Evolutionary conservation across 2,797 vertebrate genomes (phyloP).

Genomic region (Silurus lanzhouensis): DNA sequence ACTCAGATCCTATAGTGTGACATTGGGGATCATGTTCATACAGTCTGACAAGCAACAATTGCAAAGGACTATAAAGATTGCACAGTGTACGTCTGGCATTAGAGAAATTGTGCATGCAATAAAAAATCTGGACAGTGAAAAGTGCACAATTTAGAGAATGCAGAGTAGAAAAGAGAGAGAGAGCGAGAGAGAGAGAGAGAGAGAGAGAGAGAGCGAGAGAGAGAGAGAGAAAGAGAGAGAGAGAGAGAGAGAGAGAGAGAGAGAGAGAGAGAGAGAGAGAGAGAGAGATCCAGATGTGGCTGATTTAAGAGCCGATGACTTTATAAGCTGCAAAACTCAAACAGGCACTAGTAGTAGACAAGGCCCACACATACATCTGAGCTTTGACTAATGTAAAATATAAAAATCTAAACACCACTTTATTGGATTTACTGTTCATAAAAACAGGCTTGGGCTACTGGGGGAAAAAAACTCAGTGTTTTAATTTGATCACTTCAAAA

Average conservation of each 20-base stretch:
- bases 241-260: not conserved
- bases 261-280: constrained; percentile 5
- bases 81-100: not conserved
- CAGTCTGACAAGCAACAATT: too few species aligned
- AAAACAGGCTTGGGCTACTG: constrained; percentile 24
- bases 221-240: constrained; percentile 10
- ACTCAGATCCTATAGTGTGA: too few species aligned
- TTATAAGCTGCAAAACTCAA: constrained; percentile 40
- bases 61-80: too few species aligned
- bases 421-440: constrained; percentile 46
- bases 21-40: too few species aligned
- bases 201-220: constrained; percentile 5
- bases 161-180: not conserved
- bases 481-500: constrained; percentile 37
- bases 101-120: not conserved
- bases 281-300: constrained; percentile 45
- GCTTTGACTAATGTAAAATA: constrained; percentile 39
- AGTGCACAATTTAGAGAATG: not conserved
- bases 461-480: not conserved
- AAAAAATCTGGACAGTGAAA: constrained; percentile 4
- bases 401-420: constrained; percentile 46
- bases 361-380: constrained; percentile 29
- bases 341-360: constrained; percentile 10
- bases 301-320: constrained; percentile 42
- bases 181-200: not conserved